These are phyloP conservation scores for Xiphophorus couchianus DNA, from an alignment of 2,113 vertebrate genomes.

Conservation along the genomic window DNA sequence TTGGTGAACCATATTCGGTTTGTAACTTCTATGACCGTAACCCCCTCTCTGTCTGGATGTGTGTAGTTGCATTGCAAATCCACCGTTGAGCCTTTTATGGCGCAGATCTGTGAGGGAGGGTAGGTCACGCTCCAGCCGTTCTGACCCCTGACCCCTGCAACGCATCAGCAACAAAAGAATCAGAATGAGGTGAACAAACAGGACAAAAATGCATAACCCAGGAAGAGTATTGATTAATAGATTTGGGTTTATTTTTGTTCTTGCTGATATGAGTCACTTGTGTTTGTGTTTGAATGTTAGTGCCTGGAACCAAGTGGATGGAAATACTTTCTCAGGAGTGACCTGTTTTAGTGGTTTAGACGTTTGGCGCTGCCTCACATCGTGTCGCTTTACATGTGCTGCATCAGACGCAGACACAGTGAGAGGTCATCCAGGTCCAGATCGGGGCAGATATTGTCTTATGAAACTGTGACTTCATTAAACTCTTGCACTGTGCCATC, in stretches of 20 bases:
- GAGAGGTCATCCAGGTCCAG: too few relatives aligned
- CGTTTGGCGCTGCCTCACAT: too few relatives aligned
- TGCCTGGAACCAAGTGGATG: too few relatives aligned
- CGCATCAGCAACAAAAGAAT: background rate
- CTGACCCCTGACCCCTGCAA: background rate
- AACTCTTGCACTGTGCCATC: too few relatives aligned
- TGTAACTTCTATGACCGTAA: background rate
- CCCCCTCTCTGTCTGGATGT: background rate
- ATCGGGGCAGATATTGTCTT: background rate
- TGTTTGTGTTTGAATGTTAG: background rate
- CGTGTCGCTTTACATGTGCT: too few relatives aligned
- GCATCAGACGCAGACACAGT: too few relatives aligned
- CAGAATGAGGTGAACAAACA: background rate
- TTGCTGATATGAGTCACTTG: too few relatives aligned
- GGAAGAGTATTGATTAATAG: background rate
- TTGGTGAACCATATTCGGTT: background rate
- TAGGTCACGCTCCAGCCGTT: background rate
- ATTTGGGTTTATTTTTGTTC: background rate
- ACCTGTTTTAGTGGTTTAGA: too few relatives aligned
- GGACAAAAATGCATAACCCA: background rate
- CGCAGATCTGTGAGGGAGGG: background rate
- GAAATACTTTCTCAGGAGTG: too few relatives aligned
- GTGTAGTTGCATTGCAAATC: background rate
- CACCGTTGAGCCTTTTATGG: background rate
- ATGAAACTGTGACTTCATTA: too few relatives aligned